Evolutionary conservation across 2,113 vertebrate species (phyloP).

Genomic region (Morone saxatilis): DNA sequence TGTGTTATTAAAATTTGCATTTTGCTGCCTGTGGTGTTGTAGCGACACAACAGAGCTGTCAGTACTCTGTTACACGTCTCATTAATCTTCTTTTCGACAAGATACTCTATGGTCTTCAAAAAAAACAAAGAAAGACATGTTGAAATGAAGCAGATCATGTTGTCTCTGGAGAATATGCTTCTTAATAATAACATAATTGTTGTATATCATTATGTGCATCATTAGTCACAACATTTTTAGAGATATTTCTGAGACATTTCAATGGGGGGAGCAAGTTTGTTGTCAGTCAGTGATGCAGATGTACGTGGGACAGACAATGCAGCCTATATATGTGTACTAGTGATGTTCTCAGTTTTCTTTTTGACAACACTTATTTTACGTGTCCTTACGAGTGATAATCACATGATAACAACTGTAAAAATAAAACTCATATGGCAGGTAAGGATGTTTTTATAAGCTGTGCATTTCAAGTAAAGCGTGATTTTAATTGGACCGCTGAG

Average conservation of each 20-base stretch:
- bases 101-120: background rate
- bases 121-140: background rate
- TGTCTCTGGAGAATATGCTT: slow-evolving; percentile 3
- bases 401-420: slow-evolving; percentile 15
- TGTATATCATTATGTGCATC: slow-evolving; percentile 16
- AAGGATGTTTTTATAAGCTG: slow-evolving; percentile 27
- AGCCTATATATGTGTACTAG: background rate
- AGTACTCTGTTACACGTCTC: background rate
- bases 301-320: background rate
- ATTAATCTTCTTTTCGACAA: slow-evolving; percentile 27
- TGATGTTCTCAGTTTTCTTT: slow-evolving; percentile 19
- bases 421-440: background rate
- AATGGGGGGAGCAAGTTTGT: background rate
- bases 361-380: slow-evolving; percentile 9
- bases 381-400: slow-evolving; percentile 23
- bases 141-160: slow-evolving; percentile 21
- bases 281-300: background rate
- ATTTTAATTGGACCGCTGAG: slow-evolving; percentile 26
- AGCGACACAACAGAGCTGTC: slow-evolving; percentile 32
- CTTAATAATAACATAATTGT: slow-evolving; percentile 10
- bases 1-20: background rate
- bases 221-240: slow-evolving; percentile 21
- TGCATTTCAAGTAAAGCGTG: slow-evolving; percentile 7
- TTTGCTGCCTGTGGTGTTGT: slow-evolving; percentile 8
- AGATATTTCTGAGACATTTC: background rate